Evolutionary conservation across 2,797 vertebrate genomes (phyloP), one percentile per base, ranked within the genome.

Genomic region (Amphiprion clarkii): DNA sequence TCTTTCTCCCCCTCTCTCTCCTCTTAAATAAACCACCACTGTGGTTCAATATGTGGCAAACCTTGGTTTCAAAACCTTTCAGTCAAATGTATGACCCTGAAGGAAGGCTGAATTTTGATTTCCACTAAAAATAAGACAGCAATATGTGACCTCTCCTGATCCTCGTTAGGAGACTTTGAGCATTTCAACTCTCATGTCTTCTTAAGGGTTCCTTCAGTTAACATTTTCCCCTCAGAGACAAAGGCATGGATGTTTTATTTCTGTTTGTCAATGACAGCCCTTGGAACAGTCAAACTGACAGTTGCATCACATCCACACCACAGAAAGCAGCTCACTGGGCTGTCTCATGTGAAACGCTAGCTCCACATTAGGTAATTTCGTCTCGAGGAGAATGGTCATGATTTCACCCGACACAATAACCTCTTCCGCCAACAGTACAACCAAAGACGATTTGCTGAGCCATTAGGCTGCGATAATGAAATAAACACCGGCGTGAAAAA

Each of bases 401-500:
- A 89, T 91, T 88, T 89, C 70, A 68, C 67, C 79, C 79, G 87
- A 85, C 79, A 83, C 82, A 86, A 92, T 90, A 89, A 90, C 84
- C 64, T 63, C 89, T 81, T 80, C 88, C 88, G 87, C 86, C 65
- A 69, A 68, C 75, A 77, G 71, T 48, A 86, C 73, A 40, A 81
- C 71, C 86, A 74, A 89, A 84, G 78, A 89, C 78, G 27, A 92
- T 91, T 92, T 90, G 82, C 81, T 33, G 68, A 88, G 81, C 88
- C 90, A 94, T 93, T 93, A 90, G 84, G 76, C 82, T 2, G 64
- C 21, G 2, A 67, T 95, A 95, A 95, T 94, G 88, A 89, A 93
- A 95, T 94, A 92, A 93, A 84, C 74, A 86, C 82, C 55, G 48
- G 72, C 63, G 81, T 94, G 92, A 94, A 80, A 86, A 90, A 95